Conservation (phyloP, 2,797 vertebrate species). For the Apodemus agrarius region DNA sequence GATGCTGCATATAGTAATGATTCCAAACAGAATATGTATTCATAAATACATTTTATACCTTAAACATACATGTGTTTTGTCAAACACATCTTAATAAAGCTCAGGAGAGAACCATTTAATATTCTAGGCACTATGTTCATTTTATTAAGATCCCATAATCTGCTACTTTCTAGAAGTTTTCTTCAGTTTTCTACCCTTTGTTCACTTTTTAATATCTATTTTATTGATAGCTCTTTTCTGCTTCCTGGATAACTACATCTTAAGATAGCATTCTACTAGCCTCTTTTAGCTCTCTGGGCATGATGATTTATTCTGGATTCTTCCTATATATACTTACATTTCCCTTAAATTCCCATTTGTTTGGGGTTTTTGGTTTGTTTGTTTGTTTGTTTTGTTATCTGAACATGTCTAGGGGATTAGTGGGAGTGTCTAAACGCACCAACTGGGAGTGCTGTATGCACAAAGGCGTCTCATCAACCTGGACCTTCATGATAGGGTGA, state of each 20-base stretch:
- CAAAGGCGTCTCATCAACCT: background rate
- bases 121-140: conserved; percentile 48
- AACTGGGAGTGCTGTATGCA: background rate
- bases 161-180: conserved; percentile 46
- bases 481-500: background rate
- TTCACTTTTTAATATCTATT: conserved; percentile 50
- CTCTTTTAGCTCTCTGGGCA: conserved; percentile 30
- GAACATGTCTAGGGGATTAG: background rate
- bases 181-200: background rate
- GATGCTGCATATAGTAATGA: background rate
- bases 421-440: conserved; percentile 17
- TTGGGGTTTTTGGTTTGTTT: conserved; percentile 6
- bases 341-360: background rate
- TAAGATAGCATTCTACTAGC: background rate
- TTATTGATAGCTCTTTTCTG: background rate
- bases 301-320: conserved; percentile 45
- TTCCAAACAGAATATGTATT: background rate
- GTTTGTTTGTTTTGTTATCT: background rate
- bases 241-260: conserved; percentile 32
- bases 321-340: background rate
- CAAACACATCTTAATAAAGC: background rate
- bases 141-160: background rate
- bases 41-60: background rate
- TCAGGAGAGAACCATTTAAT: background rate
- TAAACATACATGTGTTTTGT: background rate